Base-by-base conservation (phyloP, 2,113 vertebrate genomes). In the Pseudopipra pipra region DNA sequence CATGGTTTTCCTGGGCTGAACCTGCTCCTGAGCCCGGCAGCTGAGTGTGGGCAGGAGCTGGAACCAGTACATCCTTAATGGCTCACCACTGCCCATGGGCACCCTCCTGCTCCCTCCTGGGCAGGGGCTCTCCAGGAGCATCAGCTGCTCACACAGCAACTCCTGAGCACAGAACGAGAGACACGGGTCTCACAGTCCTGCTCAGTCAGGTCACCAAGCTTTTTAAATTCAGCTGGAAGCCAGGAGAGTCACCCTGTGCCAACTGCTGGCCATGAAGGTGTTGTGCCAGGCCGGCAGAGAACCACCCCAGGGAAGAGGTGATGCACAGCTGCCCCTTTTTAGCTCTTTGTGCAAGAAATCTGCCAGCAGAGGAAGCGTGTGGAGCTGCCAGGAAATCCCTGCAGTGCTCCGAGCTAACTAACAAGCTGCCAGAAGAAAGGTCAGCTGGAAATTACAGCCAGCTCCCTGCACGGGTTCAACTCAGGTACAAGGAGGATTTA, bases 331-430 rank as follows among this genome's bases (percentile, higher is more conserved):
- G 85, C 85, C 91, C 63, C 81, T 75, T 91, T 79, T 68, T 55
- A 91, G 87, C 39, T 41, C 30, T 86, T 65, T 73, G 79, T 58
- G 54, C 62, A 83, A 90, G 72, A 66, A 90, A 70, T 11, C 20
- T 46, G 82, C 88, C 90, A 77, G 90, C 67, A 74, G n/a, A 92
- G 90, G 86, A 95, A 95, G 88, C 7, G 0, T 8, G 3, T 52
- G 65, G 70, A 91, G 77, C 93, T 72, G 87, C 80, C 95, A 95
- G 93, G 89, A 95, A 89, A 81, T 87, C 87, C 89, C 91, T 33
- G 70, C 84, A 90, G 93, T 0, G 49, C 76, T 90, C 54, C 56
- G 17, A 77, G 55, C 63, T 52, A 27, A 33, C 58, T 66, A 84
- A 77, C 83, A 81, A 67, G 68, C 83, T 90, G 94, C 86, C 95